phyloP scores from a whole-genome alignment of 2,113 vertebrate genomes.

The Diadophis punctatus region DNA sequence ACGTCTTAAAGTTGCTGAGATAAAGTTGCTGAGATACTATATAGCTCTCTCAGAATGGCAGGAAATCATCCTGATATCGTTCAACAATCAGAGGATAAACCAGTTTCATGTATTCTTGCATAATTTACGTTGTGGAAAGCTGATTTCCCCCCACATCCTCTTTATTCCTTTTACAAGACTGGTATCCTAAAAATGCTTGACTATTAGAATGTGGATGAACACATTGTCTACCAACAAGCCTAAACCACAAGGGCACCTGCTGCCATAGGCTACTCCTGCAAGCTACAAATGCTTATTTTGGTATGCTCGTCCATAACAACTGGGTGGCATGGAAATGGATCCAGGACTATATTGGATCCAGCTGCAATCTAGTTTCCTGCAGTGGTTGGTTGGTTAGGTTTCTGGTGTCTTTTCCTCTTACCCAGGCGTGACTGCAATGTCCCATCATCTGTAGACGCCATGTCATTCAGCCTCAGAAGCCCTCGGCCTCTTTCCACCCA shows the following conservation, averaged over 20 bases:
- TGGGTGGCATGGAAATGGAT: background rate
- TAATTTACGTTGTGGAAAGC: background rate
- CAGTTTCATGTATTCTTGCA: background rate
- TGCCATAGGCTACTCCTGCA: background rate
- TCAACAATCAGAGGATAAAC: background rate
- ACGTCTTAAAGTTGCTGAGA: background rate
- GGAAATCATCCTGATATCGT: background rate
- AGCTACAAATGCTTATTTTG: background rate
- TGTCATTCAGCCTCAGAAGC: constrained; percentile 94
- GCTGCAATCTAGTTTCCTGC: background rate
- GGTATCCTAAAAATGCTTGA: background rate
- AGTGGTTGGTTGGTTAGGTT: background rate
- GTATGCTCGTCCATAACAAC: background rate
- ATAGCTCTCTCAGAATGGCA: background rate
- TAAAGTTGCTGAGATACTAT: no score
- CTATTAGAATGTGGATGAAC: background rate
- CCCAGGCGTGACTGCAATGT: constrained; percentile 92
- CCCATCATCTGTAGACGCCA: constrained; percentile 93
- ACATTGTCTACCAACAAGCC: background rate
- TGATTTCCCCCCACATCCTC: background rate
- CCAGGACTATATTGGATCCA: background rate
- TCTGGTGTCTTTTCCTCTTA: constrained; percentile 57
- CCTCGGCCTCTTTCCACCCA: constrained; percentile 97
- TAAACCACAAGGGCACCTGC: background rate
- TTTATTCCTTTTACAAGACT: background rate